Conservation (phyloP, 2,888 invertebrate genomes). For the Phymatocera aterrima region DNA sequence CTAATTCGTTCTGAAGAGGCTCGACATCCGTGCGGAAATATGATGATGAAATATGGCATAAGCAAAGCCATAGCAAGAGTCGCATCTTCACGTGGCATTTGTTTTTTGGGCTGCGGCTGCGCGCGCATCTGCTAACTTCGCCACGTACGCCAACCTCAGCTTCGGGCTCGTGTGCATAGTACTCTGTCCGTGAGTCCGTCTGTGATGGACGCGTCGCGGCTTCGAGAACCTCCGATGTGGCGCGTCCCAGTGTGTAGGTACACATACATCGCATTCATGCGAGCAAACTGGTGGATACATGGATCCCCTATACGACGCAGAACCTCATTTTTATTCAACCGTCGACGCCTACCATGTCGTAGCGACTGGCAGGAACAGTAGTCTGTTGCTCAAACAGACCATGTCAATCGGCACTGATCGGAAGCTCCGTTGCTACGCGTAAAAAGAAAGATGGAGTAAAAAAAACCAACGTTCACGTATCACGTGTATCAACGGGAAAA, state of each 20-base stretch:
- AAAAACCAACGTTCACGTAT: neutral
- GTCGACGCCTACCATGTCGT: conserved; percentile 13
- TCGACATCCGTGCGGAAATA: conserved; percentile 33
- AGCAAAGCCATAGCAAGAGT: conserved; percentile 1
- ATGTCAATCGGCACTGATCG: conserved; percentile 10
- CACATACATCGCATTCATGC: neutral
- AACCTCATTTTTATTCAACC: conserved; percentile 29
- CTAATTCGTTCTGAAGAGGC: conserved; percentile 1
- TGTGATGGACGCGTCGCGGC: conserved; percentile 1
- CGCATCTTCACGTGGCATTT: conserved; percentile 51
- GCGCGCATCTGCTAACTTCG: conserved; percentile 51
- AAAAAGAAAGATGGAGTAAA: neutral
- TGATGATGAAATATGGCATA: too few relatives aligned
- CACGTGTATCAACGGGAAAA: neutral
- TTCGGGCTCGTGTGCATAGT: too few relatives aligned
- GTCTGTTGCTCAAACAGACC: conserved; percentile 2
- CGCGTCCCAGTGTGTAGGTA: neutral
- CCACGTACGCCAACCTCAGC: conserved; percentile 57
- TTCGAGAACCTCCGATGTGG: conserved; percentile 17
- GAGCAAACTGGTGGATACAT: neutral
- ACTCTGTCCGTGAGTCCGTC: neutral
- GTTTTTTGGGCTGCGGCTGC: conserved; percentile 51
- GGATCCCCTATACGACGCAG: neutral
- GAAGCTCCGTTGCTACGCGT: conserved; percentile 9
- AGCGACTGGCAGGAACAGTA: conserved; percentile 15